Conservation (phyloP, 2,113 vertebrate genomes). For the Sterrhoptilus dennistouni region DNA sequence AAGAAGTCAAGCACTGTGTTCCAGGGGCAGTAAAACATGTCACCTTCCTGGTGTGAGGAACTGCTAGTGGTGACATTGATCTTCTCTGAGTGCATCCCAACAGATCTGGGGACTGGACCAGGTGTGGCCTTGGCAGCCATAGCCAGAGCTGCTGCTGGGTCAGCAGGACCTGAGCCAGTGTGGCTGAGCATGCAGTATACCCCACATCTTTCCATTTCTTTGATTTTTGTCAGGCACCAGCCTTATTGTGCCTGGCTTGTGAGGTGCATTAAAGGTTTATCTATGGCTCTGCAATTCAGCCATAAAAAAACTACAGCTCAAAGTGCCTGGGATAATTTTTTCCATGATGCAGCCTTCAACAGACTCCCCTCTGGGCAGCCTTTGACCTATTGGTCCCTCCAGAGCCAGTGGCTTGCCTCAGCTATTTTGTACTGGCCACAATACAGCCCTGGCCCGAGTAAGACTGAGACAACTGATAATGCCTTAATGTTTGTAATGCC, state of each 20-base stretch:
- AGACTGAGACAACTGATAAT: not conserved
- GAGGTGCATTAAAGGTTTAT: not conserved
- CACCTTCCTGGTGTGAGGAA: not conserved
- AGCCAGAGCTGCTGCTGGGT: not conserved
- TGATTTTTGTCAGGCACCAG: not conserved
- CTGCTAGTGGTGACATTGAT: not conserved
- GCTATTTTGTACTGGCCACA: not conserved
- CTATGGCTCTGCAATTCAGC: not conserved
- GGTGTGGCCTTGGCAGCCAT: not conserved
- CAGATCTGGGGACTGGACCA: not conserved
- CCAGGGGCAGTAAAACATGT: not conserved
- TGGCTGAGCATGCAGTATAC: rapidly evolving
- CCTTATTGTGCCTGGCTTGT: not conserved
- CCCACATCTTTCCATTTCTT: not conserved
- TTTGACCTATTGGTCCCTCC: rapidly evolving
- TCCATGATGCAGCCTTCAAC: rapidly evolving
- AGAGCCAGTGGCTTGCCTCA: not conserved
- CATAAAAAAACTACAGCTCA: not conserved
- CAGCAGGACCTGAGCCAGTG: rapidly evolving
- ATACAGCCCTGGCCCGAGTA: not conserved
- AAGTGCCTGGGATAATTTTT: not conserved
- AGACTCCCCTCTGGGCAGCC: rapidly evolving
- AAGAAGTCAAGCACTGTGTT: not conserved
- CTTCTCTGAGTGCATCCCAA: not conserved
- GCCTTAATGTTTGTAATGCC: not conserved